A percentile compares a stretch with the other conserved stretches of the same genome.
phyloP scores from a whole-genome alignment of 2,888 invertebrate species.

The Syritta pipiens region DNA sequence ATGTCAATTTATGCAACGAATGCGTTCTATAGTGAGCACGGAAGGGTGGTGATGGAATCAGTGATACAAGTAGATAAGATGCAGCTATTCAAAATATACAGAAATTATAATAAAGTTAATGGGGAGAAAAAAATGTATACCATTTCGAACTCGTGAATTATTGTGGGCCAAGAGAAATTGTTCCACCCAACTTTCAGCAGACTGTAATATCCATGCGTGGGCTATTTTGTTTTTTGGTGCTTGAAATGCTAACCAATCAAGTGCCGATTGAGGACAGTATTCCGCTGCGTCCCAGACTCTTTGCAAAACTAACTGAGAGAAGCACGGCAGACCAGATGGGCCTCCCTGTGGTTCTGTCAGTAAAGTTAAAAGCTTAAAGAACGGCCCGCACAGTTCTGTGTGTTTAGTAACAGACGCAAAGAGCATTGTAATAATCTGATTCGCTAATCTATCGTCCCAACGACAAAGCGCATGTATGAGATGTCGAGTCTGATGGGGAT shows the following conservation, averaged over 20 bases:
- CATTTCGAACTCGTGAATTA: slow-evolving; percentile 91
- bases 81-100: slow-evolving; percentile 83
- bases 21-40: slow-evolving; percentile 89
- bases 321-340: slow-evolving; percentile 91
- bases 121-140: slow-evolving; percentile 77
- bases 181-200: slow-evolving; percentile 95
- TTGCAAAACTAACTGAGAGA: slow-evolving; percentile 92
- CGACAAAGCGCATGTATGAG: slow-evolving; percentile 94
- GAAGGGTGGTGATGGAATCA: slow-evolving; percentile 95
- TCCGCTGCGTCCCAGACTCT: slow-evolving; percentile 95
- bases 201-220: slow-evolving; percentile 94
- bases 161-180: slow-evolving; percentile 91
- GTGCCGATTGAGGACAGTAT: slow-evolving; percentile 93
- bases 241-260: slow-evolving; percentile 94
- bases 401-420: slow-evolving; percentile 94
- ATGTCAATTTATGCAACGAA: slow-evolving; percentile 79
- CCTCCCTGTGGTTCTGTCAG: slow-evolving; percentile 90
- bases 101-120: background rate
- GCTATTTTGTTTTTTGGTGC: slow-evolving; percentile 93
- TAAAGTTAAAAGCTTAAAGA: slow-evolving; percentile 93
- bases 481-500: slow-evolving; percentile 93
- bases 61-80: slow-evolving; percentile 91
- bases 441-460: slow-evolving; percentile 93
- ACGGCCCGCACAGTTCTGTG: slow-evolving; percentile 93
- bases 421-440: slow-evolving; percentile 93